Percentiles rank a stretch among this genome's conserved stretches.
Evolutionary conservation across 1,140 invertebrate genomes (phyloP).

Genomic region (Cephus cinctus): DNA sequence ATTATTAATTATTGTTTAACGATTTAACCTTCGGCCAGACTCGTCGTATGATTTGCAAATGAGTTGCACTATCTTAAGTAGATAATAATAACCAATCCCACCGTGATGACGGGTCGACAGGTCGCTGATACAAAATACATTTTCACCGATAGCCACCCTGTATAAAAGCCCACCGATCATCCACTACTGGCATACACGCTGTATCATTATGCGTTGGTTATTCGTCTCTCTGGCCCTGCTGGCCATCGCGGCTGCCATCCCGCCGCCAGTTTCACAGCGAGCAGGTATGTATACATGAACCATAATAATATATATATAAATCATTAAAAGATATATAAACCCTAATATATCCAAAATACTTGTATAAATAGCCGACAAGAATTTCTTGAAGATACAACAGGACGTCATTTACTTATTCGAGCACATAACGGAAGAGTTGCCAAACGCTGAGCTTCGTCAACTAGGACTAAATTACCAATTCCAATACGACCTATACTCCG

Average conservation of each 20-base stretch:
- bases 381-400: constrained; percentile 61
- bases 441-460: constrained; percentile 40
- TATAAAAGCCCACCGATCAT: constrained; percentile 43
- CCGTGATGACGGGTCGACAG: constrained; percentile 21
- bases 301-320: too few relatives aligned
- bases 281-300: constrained; percentile 42
- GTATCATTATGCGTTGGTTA: constrained; percentile 46
- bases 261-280: constrained; percentile 34
- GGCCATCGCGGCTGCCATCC: constrained; percentile 42
- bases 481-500: constrained; percentile 34
- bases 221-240: constrained; percentile 46
- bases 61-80: too few relatives aligned
- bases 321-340: background rate
- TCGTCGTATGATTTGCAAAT: too few relatives aligned
- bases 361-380: constrained; percentile 54
- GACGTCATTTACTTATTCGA: constrained; percentile 65
- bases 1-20: too few relatives aligned
- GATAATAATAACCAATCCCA: too few relatives aligned
- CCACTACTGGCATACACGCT: constrained; percentile 31
- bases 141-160: constrained; percentile 41
- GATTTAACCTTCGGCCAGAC: too few relatives aligned
- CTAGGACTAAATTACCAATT: constrained; percentile 43
- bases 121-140: constrained; percentile 22
- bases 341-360: background rate
- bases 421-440: constrained; percentile 58